Evolutionary conservation across 2,888 invertebrate species (phyloP).

Genomic region (Masnerella sp.): DNA sequence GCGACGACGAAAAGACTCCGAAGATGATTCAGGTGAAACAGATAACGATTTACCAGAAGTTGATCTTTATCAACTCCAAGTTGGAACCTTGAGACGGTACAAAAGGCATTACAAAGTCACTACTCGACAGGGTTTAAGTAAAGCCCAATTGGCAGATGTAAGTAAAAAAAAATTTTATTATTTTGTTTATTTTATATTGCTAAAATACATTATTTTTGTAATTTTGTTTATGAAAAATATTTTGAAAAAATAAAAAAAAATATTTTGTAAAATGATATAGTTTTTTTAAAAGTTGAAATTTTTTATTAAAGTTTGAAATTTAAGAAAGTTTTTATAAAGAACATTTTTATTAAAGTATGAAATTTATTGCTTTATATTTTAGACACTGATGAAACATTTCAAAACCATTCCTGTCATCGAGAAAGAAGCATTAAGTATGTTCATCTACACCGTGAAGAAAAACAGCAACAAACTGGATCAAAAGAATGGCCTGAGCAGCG

Average conservation of each 20-base stretch:
- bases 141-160: constrained; percentile 97
- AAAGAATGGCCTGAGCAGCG: constrained; percentile 86
- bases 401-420: constrained; percentile 96
- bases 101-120: constrained; percentile 96
- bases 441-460: constrained; percentile 97
- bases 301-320: no score
- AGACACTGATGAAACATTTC: constrained; percentile 97
- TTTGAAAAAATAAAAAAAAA: no score
- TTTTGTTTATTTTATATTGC: not conserved
- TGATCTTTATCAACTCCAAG: constrained; percentile 94
- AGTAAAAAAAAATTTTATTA: constrained; percentile 76
- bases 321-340: no score
- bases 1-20: constrained; percentile 91
- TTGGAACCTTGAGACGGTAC: constrained; percentile 95
- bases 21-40: constrained; percentile 96
- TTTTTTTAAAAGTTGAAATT: no score
- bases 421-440: constrained; percentile 95
- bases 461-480: constrained; percentile 93
- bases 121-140: constrained; percentile 94
- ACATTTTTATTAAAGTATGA: no score
- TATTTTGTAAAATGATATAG: no score
- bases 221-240: not conserved
- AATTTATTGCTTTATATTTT: constrained; percentile 76
- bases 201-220: constrained; percentile 11
- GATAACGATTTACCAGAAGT: constrained; percentile 95